Conservation (phyloP, 2,113 vertebrate genomes). For the Balaenoptera acutorostrata region DNA sequence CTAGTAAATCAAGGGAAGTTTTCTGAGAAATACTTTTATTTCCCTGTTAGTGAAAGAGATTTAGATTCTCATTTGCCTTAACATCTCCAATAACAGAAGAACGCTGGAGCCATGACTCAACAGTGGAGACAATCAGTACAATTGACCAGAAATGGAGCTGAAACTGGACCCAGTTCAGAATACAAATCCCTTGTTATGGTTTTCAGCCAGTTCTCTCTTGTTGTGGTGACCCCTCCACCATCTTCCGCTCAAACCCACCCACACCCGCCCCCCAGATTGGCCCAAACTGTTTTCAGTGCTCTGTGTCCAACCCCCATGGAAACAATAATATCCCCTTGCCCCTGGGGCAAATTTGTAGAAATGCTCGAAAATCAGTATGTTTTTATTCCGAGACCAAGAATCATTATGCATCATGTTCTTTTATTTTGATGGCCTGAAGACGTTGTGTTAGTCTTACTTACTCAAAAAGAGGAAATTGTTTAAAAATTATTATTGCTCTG, state of each 20-base stretch:
- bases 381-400: background rate
- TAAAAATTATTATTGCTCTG: background rate
- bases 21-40: background rate
- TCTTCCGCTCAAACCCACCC: too few relatives aligned
- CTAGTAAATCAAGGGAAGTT: background rate
- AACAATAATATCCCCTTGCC: background rate
- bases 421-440: background rate
- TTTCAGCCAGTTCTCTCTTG: background rate
- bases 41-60: background rate
- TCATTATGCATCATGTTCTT: background rate
- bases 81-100: background rate
- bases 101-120: too few relatives aligned
- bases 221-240: background rate
- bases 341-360: background rate
- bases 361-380: background rate
- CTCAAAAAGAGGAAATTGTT: background rate
- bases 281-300: background rate
- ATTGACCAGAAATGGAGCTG: background rate
- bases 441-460: background rate
- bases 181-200: accelerated
- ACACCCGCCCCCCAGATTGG: accelerated
- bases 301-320: background rate
- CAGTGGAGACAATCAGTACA: background rate
- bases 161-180: background rate
- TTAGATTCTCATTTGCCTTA: background rate